A percentile compares a stretch with the other conserved stretches of the same genome.
Evolutionary conservation across 2,113 vertebrate genomes (phyloP).

Genomic region (Ornithorhynchus anatinus): DNA sequence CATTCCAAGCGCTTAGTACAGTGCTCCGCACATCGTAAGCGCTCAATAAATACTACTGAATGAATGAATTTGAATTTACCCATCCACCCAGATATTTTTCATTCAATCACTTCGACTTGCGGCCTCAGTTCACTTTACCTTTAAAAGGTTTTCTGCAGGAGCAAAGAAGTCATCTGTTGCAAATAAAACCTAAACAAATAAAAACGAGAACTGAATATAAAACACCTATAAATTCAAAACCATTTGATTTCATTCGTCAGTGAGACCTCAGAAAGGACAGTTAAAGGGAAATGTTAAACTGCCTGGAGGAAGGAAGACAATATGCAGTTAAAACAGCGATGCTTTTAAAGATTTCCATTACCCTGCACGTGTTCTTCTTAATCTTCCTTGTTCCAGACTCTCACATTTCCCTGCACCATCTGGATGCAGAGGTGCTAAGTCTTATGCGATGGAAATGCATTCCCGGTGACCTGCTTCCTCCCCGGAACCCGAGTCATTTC

Average conservation of each 20-base stretch:
- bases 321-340: accelerated
- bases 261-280: not conserved
- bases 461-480: not conserved
- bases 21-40: too few relatives aligned
- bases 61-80: too few relatives aligned
- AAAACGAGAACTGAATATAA: not conserved
- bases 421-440: not conserved
- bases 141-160: constrained; percentile 57
- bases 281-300: not conserved
- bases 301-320: not conserved
- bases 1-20: too few relatives aligned
- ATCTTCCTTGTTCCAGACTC: not conserved
- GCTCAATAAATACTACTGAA: too few relatives aligned
- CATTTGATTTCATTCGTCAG: not conserved
- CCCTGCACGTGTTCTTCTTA: not conserved
- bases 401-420: not conserved
- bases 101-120: not conserved
- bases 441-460: not conserved
- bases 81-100: accelerated
- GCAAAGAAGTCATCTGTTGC: constrained; percentile 53
- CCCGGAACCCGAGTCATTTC: not conserved
- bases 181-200: constrained; percentile 50
- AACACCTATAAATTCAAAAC: not conserved
- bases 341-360: not conserved
- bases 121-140: not conserved